Evolutionary conservation across 2,888 invertebrate genomes (phyloP).

Genomic region (Stenichneumon culpator): DNA sequence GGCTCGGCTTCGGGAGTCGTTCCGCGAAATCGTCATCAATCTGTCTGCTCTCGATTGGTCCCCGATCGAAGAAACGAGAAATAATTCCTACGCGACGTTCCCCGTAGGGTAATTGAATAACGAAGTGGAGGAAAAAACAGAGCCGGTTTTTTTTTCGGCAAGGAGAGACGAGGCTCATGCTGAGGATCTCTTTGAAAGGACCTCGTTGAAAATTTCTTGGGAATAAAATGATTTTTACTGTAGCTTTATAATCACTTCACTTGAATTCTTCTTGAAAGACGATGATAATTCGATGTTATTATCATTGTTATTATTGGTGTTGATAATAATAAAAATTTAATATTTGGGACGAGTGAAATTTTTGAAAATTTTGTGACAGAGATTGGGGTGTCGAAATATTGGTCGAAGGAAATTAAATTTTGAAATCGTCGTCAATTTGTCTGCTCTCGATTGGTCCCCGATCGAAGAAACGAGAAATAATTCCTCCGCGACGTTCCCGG

Average conservation of each 20-base stretch:
- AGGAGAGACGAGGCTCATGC: too few species aligned
- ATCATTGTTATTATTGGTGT: too few species aligned
- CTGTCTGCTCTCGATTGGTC: conserved; percentile 57
- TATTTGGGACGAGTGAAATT: too few species aligned
- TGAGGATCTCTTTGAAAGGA: background rate
- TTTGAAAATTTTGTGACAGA: too few species aligned
- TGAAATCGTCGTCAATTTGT: conserved; percentile 59
- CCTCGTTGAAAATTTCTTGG: background rate
- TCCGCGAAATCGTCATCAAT: conserved; percentile 60
- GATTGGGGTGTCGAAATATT: too few species aligned
- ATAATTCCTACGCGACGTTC: conserved; percentile 29
- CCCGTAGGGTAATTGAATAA: conserved; percentile 20
- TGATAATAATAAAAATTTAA: too few species aligned
- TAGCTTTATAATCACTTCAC: too few species aligned
- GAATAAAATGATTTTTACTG: too few species aligned
- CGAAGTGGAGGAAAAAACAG: conserved; percentile 3
- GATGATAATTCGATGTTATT: too few species aligned
- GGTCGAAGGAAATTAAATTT: too few species aligned
- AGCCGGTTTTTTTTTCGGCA: background rate
- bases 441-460: conserved; percentile 49
- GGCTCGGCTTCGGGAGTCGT: background rate
- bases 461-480: conserved; percentile 31
- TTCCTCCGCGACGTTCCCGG: conserved; percentile 8
- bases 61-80: conserved; percentile 7
- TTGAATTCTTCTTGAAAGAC: too few species aligned